Evolutionary conservation across 92 coral and sea anemone species (phyloP), one percentile per base, ranked within the genome.

Genomic region (Metridium senile): DNA sequence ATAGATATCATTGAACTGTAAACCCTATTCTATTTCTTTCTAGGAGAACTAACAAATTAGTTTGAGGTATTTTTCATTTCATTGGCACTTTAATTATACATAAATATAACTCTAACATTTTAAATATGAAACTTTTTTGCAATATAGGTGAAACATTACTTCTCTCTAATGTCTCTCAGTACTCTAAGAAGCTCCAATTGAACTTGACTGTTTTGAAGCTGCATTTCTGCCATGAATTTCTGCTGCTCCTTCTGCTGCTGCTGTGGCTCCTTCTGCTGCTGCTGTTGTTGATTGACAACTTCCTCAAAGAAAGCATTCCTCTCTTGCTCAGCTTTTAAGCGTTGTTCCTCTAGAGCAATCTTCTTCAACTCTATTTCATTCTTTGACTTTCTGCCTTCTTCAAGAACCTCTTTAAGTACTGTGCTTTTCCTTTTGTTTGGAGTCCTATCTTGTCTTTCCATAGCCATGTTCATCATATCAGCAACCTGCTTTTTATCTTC

Each of bases 321-420:
- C 76, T 82, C 76, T 82, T 82, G 68, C 62, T 82, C 87, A 62
- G 76, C 76, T 67, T 74, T 73, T 58, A 82, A 71, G 59, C 68
- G 87, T 68, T 76, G 74, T 49, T 77, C 87, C 58, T 83, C 87
- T 26, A 77, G 45, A 39, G 87, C 83, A 27, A 83, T 83, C 62
- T 70, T 77, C 59, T 83, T 83, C 69, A 66, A 35, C 75, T 82
- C 82, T 28, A 75, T 74, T 62, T 75, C 87, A 65, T 75, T 64
- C 80, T 82, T 82, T 46, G 82, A 70, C 66, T 83, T 76, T 68
- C 87, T 70, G 76, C 87, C 87, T 76, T 83, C 83, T 77, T 83
- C 87, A 35, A 83, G 61, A 58, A 82, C 54, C 75, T 82, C 87
- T 76, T 69, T 83, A 47, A 83, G 67, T 31, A 76, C 87, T 56